These are phyloP conservation scores for Cryptomyrus ogoouensis DNA, from an alignment of 2,113 vertebrate species.

Conservation along the genomic window DNA sequence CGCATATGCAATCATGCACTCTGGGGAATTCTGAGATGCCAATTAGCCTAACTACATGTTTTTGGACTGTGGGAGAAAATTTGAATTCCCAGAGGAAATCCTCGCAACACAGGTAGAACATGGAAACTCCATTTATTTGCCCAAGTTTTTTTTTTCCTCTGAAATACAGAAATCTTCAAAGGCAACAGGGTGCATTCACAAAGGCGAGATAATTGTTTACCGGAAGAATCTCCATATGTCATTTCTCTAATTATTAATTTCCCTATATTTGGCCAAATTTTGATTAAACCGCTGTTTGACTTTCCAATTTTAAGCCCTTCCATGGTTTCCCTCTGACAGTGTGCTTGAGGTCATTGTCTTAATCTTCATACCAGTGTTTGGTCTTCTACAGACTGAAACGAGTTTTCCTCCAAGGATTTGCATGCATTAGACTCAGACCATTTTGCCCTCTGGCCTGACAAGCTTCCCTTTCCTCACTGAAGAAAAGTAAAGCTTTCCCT, in stretches of 20 bases:
- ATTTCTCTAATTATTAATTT: background rate
- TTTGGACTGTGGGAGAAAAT: background rate
- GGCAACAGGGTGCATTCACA: background rate
- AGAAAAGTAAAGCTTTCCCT: background rate
- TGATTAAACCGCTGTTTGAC: background rate
- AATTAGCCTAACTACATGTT: background rate
- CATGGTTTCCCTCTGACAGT: background rate
- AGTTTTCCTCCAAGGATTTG: background rate
- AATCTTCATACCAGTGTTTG: background rate
- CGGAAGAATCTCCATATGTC: background rate
- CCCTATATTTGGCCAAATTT: background rate
- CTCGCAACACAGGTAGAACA: background rate
- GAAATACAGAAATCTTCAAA: background rate
- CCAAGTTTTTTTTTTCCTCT: background rate
- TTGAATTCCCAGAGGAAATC: background rate
- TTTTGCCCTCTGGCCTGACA: constrained; percentile 5
- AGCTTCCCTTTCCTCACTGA: background rate
- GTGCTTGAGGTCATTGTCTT: background rate
- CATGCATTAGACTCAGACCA: background rate
- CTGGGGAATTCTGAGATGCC: background rate
- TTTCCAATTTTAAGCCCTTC: background rate
- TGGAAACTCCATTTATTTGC: background rate
- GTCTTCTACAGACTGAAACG: background rate
- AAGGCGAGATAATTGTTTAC: background rate
- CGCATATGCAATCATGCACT: background rate